A percentile compares a stretch with the other conserved stretches of the same genome.
phyloP scores from a whole-genome alignment of 2,797 vertebrate genomes.

The Chelon auratus region DNA sequence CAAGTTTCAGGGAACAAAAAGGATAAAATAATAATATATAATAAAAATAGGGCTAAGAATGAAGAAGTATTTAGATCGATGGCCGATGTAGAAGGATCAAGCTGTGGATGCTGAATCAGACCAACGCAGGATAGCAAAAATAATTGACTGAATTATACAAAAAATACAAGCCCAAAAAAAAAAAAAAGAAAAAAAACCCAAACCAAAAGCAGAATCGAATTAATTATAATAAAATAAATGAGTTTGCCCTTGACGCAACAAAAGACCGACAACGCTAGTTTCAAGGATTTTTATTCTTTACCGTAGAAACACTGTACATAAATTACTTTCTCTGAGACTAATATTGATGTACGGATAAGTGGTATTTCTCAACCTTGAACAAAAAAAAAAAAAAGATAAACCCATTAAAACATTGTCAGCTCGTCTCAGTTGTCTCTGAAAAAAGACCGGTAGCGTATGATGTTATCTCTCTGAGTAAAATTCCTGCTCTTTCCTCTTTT shows the following conservation, averaged over 20 bases:
- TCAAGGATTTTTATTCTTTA: slow-evolving; percentile 94
- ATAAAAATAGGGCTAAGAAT: too few species aligned
- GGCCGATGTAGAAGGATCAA: too few species aligned
- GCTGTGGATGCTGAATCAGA: too few species aligned
- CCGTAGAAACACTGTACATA: slow-evolving; percentile 99
- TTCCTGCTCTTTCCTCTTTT: slow-evolving; percentile 45
- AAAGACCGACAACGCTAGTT: slow-evolving; percentile 74
- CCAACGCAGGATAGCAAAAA: too few species aligned
- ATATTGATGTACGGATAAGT: slow-evolving; percentile 99
- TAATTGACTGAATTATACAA: too few species aligned
- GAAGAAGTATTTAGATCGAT: too few species aligned
- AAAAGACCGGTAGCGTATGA: slow-evolving; percentile 88
- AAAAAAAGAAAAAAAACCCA: too few species aligned
- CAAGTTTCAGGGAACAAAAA: too few species aligned
- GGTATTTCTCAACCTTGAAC: slow-evolving; percentile 86
- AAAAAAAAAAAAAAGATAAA: slow-evolving; percentile 68
- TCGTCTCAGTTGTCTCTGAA: slow-evolving; percentile 84
- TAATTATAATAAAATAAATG: too few species aligned
- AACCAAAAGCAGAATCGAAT: too few species aligned
- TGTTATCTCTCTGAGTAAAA: slow-evolving; percentile 84
- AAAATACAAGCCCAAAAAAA: too few species aligned
- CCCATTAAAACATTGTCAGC: slow-evolving; percentile 93
- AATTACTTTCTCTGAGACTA: slow-evolving; percentile 99
- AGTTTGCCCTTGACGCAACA: slow-evolving; percentile 20
- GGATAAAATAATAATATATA: too few species aligned